Base-by-base conservation (phyloP, 2,797 vertebrate genomes). In the Cetoscarus ocellatus region DNA sequence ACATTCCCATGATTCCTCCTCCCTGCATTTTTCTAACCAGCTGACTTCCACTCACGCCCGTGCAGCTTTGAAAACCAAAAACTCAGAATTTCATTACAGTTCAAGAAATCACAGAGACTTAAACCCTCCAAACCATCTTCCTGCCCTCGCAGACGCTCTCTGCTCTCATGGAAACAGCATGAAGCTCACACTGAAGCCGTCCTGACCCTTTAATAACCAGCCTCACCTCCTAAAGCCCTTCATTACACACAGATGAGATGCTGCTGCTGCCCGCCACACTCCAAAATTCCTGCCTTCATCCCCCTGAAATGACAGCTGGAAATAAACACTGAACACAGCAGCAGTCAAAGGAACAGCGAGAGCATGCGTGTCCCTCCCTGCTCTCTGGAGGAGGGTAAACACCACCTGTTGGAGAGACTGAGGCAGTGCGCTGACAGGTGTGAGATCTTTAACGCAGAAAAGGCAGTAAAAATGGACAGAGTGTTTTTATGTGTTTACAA, bases 171-270 rank as follows among this genome's bases (percentile, higher is more conserved):
- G 50, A 14, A 39, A 49, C 80, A 51, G 11, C 49, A 13, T 35
- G 43, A 59, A 62, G 45, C 73, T 76, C 73, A 13, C 61, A 43
- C 59, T 5, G 49, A 67, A 60, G 38, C 66, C 57, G 3, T 15
- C 8, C 59, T 68, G 78, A 81, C 71, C 68, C 67, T 61, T 73
- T 77, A 85, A 82, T 82, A 75, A 70, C 64, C 71, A 62, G 73
- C 73, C 71, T 79, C 73, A 77, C 63, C 73, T 69, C 56, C 67
- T 73, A 43, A 77, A 77, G 63, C 69, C 67, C 79, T 66, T 59
- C 70, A 85, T 74, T 74, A 73, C 76, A 49, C 39, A 79, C 59
- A 66, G 73, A 73, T 47, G 75, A 80, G 70, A 56, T 43, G 49
- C 54, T 19, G 66, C 78, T 19, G 66, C 78, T 38, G 64, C 63